Percentiles rank a stretch among this genome's conserved stretches.
Evolutionary conservation across 2,113 vertebrate species (phyloP).

Genomic region (Pelecanoides urinatrix): DNA sequence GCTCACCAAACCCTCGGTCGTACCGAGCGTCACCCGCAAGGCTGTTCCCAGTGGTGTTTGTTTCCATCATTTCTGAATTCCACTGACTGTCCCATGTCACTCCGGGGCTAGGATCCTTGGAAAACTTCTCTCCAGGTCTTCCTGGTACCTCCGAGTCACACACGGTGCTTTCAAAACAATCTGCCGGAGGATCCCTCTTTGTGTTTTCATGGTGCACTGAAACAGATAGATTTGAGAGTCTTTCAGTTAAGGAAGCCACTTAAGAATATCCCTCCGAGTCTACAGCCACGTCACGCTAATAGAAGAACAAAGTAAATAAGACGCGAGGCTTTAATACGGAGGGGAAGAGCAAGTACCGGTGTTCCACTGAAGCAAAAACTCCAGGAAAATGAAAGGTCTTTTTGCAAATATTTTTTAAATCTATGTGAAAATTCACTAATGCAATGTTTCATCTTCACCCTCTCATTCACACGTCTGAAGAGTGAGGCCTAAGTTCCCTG

Average conservation of each 20-base stretch:
- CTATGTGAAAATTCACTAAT: neutral
- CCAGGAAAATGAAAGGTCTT: neutral
- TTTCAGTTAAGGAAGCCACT: neutral
- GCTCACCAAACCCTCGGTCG: neutral
- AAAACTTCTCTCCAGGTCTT: neutral
- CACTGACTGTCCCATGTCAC: neutral
- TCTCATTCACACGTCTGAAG: neutral
- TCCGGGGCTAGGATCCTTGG: neutral
- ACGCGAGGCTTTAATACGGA: neutral
- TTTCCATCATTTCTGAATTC: neutral
- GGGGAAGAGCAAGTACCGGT: no score
- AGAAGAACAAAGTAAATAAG: neutral
- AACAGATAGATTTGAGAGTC: neutral
- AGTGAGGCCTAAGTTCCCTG: neutral
- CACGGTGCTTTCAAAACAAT: neutral
- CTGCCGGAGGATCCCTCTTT: neutral
- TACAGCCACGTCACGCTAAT: accelerated
- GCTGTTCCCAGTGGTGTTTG: accelerated
- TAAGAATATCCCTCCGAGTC: neutral
- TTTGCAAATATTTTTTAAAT: neutral
- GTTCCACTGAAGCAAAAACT: neutral
- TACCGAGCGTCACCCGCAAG: neutral
- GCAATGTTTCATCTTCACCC: neutral
- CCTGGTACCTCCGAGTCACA: neutral
- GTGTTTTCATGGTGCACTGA: neutral